These are phyloP conservation scores for Rhodeus uyekii DNA, from an alignment of 2,797 vertebrate species.

Conservation along the genomic window DNA sequence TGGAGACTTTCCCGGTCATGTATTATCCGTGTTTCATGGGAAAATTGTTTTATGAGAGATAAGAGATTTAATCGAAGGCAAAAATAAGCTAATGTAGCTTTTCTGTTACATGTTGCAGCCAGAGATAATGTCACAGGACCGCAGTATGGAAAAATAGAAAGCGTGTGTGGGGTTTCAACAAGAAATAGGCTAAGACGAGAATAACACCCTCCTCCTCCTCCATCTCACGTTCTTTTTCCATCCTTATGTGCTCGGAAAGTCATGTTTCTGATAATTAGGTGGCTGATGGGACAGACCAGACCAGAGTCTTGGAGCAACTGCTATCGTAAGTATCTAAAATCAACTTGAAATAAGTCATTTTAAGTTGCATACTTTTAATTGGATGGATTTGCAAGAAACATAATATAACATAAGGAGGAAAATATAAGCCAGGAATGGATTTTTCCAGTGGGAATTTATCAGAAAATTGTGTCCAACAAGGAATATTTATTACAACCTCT, in stretches of 20 bases:
- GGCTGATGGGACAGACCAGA: slow-evolving; percentile 2
- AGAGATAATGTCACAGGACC: slow-evolving; percentile 64
- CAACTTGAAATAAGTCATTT: background rate
- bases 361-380: background rate
- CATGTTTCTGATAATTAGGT: slow-evolving; percentile 48
- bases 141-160: slow-evolving; percentile 57
- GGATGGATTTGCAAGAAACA: background rate
- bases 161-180: slow-evolving; percentile 63
- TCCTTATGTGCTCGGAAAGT: background rate
- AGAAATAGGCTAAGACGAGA: slow-evolving; percentile 37
- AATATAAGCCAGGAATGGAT: background rate
- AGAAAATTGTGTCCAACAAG: background rate
- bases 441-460: background rate
- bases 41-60: slow-evolving; percentile 65
- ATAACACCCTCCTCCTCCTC: background rate
- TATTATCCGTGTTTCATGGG: slow-evolving; percentile 64
- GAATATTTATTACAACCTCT: background rate
- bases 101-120: slow-evolving; percentile 61
- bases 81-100: slow-evolving; percentile 71
- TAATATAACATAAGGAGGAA: background rate
- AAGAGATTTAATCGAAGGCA: slow-evolving; percentile 66
- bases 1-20: slow-evolving; percentile 54
- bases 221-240: background rate
- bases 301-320: background rate
- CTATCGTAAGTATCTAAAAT: background rate